Conservation (phyloP, 1,140 invertebrate genomes). For the Dendrolimus punctatus region DNA sequence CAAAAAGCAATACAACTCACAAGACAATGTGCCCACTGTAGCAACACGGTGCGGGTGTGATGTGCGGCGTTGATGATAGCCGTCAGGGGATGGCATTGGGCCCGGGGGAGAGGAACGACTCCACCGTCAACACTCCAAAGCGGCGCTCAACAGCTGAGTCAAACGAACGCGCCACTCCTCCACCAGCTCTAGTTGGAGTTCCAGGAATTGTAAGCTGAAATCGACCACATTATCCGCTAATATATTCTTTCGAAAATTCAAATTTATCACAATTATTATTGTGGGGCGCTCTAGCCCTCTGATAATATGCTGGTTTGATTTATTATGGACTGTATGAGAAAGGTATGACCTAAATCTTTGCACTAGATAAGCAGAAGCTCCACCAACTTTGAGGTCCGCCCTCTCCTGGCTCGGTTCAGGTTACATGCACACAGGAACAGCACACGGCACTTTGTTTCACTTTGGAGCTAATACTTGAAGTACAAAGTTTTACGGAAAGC, state of each 20-base stretch:
- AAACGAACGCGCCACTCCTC: constrained; percentile 91
- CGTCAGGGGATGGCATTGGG: constrained; percentile 70
- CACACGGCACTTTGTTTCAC: no score
- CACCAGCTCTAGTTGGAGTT: constrained; percentile 89
- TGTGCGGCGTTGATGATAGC: constrained; percentile 88
- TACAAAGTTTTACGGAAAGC: no score
- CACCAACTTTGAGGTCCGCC: no score
- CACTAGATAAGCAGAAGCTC: no score
- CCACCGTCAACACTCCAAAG: constrained; percentile 24
- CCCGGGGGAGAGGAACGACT: constrained; percentile 40
- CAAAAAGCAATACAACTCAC: constrained; percentile 65
- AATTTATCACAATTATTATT: background rate
- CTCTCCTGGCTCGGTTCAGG: no score
- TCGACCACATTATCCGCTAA: background rate
- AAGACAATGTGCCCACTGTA: constrained; percentile 90
- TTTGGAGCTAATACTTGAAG: no score
- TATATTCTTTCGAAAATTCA: background rate
- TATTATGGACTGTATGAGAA: no score
- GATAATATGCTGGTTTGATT: no score
- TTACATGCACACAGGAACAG: no score
- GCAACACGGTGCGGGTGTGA: constrained; percentile 83
- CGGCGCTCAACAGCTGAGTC: constrained; percentile 75
- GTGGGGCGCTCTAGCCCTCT: no score
- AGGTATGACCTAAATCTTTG: no score
- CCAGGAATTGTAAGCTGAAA: constrained; percentile 85